Evolutionary conservation across 2,797 vertebrate species (phyloP).

Genomic region (Amblyopsis hoosieri): DNA sequence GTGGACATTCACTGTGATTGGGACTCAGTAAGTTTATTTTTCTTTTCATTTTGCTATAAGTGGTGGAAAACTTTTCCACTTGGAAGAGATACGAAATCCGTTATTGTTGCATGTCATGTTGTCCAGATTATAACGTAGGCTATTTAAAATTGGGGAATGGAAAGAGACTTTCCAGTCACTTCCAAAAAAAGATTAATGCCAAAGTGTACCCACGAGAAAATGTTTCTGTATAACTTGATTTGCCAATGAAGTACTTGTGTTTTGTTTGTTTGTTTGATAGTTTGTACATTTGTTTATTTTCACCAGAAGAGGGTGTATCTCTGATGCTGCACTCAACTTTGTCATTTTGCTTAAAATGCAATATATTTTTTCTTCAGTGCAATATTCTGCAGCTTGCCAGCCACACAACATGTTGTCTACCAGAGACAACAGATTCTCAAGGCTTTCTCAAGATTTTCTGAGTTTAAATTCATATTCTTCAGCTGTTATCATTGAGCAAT

Average conservation of each 20-base stretch:
- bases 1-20: slow-evolving; percentile 37
- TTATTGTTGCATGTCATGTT: slow-evolving; percentile 63
- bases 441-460: not conserved
- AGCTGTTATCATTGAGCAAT: slow-evolving; percentile 19
- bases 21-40: slow-evolving; percentile 35
- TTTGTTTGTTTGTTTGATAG: too few species aligned
- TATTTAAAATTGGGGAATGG: slow-evolving; percentile 26
- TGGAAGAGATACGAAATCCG: slow-evolving; percentile 32
- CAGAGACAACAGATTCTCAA: slow-evolving; percentile 19
- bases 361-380: slow-evolving; percentile 35
- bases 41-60: slow-evolving; percentile 39
- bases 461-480: not conserved
- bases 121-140: slow-evolving; percentile 32
- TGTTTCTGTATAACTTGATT: slow-evolving; percentile 33
- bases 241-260: slow-evolving; percentile 22
- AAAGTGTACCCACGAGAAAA: slow-evolving; percentile 36
- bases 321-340: slow-evolving; percentile 9
- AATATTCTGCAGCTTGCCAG: slow-evolving; percentile 31
- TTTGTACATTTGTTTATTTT: slow-evolving; percentile 16
- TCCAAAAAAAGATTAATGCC: slow-evolving; percentile 35
- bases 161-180: slow-evolving; percentile 16
- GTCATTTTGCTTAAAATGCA: slow-evolving; percentile 34
- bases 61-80: slow-evolving; percentile 30
- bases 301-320: slow-evolving; percentile 23
- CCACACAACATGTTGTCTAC: not conserved